Percentiles rank a stretch among this genome's conserved stretches.
Conservation (phyloP, 2,113 vertebrate genomes). For the Geococcyx californianus region DNA sequence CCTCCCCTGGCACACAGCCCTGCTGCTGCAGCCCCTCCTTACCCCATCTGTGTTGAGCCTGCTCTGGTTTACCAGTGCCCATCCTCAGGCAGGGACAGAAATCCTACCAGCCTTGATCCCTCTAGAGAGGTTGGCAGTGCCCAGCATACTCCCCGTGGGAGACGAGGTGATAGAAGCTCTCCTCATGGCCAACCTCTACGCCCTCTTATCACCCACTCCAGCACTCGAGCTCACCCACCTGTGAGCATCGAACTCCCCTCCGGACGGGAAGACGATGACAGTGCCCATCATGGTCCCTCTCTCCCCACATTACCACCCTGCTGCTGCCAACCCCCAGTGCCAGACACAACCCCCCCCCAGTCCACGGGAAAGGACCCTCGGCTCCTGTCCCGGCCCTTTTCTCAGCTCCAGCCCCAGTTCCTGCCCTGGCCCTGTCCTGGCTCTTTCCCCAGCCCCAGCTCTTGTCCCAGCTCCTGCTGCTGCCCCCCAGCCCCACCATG, state of each 20-base stretch:
- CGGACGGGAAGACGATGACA: neutral
- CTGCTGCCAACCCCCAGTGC: neutral
- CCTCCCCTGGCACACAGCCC: too few relatives aligned
- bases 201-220: too few relatives aligned
- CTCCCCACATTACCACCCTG: too few relatives aligned
- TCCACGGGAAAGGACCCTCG: too few relatives aligned
- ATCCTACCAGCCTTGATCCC: rapidly evolving
- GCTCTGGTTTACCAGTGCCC: neutral
- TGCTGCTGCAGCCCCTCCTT: neutral
- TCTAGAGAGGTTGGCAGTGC: rapidly evolving
- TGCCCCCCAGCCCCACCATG: too few relatives aligned
- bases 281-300: too few relatives aligned
- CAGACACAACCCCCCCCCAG: too few relatives aligned
- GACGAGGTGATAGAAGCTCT: neutral
- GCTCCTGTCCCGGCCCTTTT: too few relatives aligned
- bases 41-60: neutral
- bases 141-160: rapidly evolving
- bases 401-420: too few relatives aligned
- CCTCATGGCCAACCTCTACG: rapidly evolving
- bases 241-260: neutral
- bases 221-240: neutral
- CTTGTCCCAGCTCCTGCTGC: too few relatives aligned
- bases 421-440: too few relatives aligned
- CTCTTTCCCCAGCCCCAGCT: too few relatives aligned
- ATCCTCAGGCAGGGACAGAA: neutral